These are phyloP conservation scores for Dolichopus griseipennis DNA, from an alignment of 2,888 invertebrate species.

Conservation along the genomic window DNA sequence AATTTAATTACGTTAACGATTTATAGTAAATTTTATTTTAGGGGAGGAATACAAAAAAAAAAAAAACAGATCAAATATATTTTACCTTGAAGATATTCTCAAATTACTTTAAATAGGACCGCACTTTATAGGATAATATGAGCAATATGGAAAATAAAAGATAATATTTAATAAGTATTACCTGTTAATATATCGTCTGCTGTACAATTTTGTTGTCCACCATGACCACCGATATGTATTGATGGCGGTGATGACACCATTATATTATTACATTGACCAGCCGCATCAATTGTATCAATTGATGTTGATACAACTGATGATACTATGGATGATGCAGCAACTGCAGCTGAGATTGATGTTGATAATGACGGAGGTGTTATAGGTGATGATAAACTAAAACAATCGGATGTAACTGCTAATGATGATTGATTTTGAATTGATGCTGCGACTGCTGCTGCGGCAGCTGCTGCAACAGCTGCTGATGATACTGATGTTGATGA, in stretches of 20 bases:
- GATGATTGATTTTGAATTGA: not conserved
- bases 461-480: not conserved
- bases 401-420: constrained; percentile 7
- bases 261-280: constrained; percentile 17
- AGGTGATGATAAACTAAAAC: constrained; percentile 1
- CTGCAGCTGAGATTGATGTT: not conserved
- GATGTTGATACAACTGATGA: constrained; percentile 12
- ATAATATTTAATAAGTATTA: not conserved
- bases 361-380: constrained; percentile 2
- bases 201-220: constrained; percentile 11
- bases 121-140: too few relatives aligned
- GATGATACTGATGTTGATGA: constrained; percentile 7
- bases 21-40: too few relatives aligned
- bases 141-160: too few relatives aligned
- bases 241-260: constrained; percentile 16
- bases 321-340: not conserved
- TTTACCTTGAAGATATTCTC: too few relatives aligned
- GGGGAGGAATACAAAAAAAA: too few relatives aligned
- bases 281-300: constrained; percentile 19
- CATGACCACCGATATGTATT: constrained; percentile 18
- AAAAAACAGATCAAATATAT: too few relatives aligned
- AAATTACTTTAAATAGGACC: too few relatives aligned
- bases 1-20: too few relatives aligned
- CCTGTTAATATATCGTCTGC: constrained; percentile 15
- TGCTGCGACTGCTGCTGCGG: constrained; percentile 11